A percentile compares a stretch with the other conserved stretches of the same genome.
Conservation (phyloP, 2,888 invertebrate genomes). For the Epinotia bilunana region DNA sequence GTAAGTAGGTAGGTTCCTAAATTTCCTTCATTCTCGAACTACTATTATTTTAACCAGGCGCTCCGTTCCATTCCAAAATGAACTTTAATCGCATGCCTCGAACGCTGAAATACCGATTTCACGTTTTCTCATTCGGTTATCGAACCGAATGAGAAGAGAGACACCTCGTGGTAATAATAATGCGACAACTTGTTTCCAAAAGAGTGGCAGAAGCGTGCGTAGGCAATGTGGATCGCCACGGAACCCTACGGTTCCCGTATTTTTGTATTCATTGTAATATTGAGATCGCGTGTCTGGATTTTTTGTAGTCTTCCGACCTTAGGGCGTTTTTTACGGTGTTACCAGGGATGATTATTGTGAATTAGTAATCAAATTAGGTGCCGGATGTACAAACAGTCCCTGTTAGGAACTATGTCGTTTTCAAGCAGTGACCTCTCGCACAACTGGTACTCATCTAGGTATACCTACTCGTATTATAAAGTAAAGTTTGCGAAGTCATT, state of each 20-base stretch:
- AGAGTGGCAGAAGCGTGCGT: background rate
- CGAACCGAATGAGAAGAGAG: no score
- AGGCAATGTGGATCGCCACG: background rate
- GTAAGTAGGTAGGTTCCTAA: no score
- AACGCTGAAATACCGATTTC: no score
- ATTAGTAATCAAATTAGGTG: conserved; percentile 42
- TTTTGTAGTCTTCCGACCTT: conserved; percentile 34
- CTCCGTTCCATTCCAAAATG: no score
- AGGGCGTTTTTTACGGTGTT: conserved; percentile 30
- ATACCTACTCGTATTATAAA: no score
- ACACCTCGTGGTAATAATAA: background rate
- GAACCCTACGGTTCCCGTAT: conserved; percentile 16
- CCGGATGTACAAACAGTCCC: conserved; percentile 27
- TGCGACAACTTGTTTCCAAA: background rate
- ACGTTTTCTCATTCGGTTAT: no score
- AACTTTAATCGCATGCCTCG: no score
- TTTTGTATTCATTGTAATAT: conserved; percentile 20
- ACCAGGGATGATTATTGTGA: conserved; percentile 31
- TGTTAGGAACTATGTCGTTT: background rate
- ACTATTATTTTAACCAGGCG: no score
- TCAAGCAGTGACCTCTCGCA: background rate
- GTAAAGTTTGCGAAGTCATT: background rate
- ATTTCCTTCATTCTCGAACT: no score
- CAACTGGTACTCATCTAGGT: background rate
- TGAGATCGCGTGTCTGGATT: conserved; percentile 38